Base-by-base conservation (phyloP, 1,140 invertebrate species). In the Monomorium pharaonis region DNA sequence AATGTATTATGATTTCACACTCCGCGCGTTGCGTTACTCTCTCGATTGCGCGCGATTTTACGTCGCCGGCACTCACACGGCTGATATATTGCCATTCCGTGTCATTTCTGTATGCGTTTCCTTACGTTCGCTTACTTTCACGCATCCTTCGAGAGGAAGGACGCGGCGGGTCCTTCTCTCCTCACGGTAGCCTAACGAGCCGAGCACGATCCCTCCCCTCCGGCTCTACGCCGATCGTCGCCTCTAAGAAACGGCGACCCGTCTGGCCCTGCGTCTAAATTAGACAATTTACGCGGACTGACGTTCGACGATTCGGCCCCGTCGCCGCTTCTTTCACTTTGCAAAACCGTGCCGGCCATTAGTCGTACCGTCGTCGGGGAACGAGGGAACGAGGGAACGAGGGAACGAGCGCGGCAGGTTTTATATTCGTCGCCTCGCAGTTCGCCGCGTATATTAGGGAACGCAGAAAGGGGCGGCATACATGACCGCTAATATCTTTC, bases 271-370 rank as follows among this genome's bases (percentile, higher is more conserved):
- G 87, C 86, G 91, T 69, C 91, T 92, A 94, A 94, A 94, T 93
- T 93, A 93, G 92, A 83, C 86, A 93, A 93, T 94, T 93, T 93
- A 92, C 88, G 91, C 89, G 81, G 88, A 86, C 80, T 84, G 86
- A 69, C 88, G 74, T 56, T 72, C 37, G 58, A 49, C 69, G 86
- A 86, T 84, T 83, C 81, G 69, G 69, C 69, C 27, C 63, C 72
- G 58, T 86, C 60, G 69, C 87, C 80, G 74, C 44, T 78, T 72
- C 84, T 89, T 90, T 90, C 83, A 74, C 76, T 89, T 83, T 84
- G 84, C 88, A 76, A 88, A 86, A 88, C 88, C 86, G 27, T 69
- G 67, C 88, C 80, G 86, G 76, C 69, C 81, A 91, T 91, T 91
- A 91, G 90, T 91, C 85, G 49, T 49, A 85, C 58, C 30, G 21